Conservation (phyloP, 2,113 vertebrate genomes). For the Cochlearius cochlearius region DNA sequence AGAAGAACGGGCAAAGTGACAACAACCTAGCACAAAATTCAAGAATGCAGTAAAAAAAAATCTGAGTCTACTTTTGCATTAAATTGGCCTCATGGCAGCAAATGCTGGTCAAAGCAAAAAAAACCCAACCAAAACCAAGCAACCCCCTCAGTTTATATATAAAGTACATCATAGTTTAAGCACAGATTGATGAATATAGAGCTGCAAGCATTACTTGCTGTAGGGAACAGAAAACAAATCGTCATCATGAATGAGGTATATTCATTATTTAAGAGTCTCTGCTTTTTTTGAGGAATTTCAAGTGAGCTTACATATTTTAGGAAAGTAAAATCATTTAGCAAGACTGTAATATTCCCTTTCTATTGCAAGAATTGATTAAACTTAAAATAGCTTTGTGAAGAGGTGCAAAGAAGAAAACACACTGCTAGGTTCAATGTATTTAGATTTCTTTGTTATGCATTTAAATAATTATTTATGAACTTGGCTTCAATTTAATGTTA, state of each 20-base stretch:
- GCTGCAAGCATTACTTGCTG: background rate
- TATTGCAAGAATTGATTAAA: background rate
- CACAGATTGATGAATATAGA: background rate
- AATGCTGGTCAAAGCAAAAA: background rate
- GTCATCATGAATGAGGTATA: background rate
- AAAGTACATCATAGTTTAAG: background rate
- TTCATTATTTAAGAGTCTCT: background rate
- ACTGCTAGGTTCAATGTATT: background rate
- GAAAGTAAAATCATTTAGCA: background rate
- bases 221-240: background rate
- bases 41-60: background rate
- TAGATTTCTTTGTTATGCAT: background rate
- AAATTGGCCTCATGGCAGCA: background rate
- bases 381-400: background rate
- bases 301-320: background rate
- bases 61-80: background rate
- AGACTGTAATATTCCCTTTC: background rate
- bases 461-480: background rate
- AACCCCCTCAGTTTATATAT: background rate
- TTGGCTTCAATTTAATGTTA: background rate
- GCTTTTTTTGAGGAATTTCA: background rate
- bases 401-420: background rate
- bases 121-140: no score
- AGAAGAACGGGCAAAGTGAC: background rate
- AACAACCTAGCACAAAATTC: background rate